Evolutionary conservation across 2,113 vertebrate genomes (phyloP).

Genomic region (Centropristis striata): DNA sequence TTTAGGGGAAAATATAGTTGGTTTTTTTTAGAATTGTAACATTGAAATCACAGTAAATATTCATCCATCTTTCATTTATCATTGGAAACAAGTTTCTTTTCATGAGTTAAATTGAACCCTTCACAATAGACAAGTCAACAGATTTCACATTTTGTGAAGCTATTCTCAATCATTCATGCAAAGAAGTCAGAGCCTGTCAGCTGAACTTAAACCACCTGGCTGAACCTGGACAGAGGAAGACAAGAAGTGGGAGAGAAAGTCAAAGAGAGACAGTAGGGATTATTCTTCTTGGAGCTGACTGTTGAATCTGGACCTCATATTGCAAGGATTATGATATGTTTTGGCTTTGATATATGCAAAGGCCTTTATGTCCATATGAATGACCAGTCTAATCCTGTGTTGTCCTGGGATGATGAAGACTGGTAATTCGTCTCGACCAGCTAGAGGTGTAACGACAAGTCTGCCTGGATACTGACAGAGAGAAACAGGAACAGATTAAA

Average conservation of each 20-base stretch:
- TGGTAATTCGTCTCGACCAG: slow-evolving; percentile 27
- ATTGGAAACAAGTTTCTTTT: too few species aligned
- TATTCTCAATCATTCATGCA: slow-evolving; percentile 20
- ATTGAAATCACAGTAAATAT: too few species aligned
- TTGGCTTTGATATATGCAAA: slow-evolving; percentile 53
- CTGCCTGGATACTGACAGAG: slow-evolving; percentile 42
- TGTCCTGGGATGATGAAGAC: slow-evolving; percentile 41
- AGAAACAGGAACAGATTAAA: slow-evolving; percentile 42
- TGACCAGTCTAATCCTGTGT: slow-evolving; percentile 44
- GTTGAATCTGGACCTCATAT: slow-evolving; percentile 14
- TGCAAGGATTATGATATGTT: slow-evolving; percentile 50
- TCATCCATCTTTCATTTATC: too few species aligned
- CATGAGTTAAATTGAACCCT: too few species aligned
- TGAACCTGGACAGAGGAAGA: slow-evolving; percentile 35
- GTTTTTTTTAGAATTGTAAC: too few species aligned
- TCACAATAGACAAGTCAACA: neutral
- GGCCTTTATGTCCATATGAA: slow-evolving; percentile 53
- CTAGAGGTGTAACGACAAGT: slow-evolving; percentile 19
- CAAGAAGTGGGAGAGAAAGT: neutral
- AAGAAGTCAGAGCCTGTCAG: slow-evolving; percentile 11
- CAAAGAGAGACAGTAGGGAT: slow-evolving; percentile 34
- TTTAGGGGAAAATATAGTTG: too few species aligned
- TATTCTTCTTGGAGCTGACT: slow-evolving; percentile 22
- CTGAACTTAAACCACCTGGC: slow-evolving; percentile 26
- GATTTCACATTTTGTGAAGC: neutral